These are phyloP conservation scores for Hydractinia symbiolongicarpus DNA, from an alignment of 30 jellyfish, hydroid and myxozoan species.

Conservation along the genomic window DNA sequence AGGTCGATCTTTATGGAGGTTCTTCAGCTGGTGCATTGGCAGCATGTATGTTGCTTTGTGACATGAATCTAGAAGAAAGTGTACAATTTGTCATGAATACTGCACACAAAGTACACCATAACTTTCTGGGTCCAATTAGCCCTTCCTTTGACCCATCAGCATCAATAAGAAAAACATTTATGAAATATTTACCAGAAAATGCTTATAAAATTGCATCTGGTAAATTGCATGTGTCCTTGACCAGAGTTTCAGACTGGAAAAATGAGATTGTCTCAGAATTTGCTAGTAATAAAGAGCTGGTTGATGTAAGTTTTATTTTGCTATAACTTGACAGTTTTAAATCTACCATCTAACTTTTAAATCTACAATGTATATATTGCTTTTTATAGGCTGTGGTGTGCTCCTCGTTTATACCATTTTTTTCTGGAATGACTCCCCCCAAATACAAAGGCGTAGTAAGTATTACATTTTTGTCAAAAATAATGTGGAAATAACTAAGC, in stretches of 20 bases:
- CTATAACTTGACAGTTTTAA: not conserved
- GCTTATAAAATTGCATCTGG: constrained; percentile 81
- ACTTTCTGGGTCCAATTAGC: constrained; percentile 67
- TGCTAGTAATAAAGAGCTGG: constrained; percentile 70
- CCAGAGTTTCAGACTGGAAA: constrained; percentile 83
- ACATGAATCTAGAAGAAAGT: constrained; percentile 63
- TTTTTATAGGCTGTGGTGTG: constrained; percentile 72
- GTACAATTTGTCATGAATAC: constrained; percentile 83
- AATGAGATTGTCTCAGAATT: constrained; percentile 66
- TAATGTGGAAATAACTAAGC: not conserved
- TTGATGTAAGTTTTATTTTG: constrained; percentile 61
- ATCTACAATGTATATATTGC: not conserved
- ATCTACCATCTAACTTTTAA: not conserved
- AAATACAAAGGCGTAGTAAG: constrained; percentile 80
- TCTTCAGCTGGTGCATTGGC: constrained; percentile 97
- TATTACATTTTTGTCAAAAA: not conserved
- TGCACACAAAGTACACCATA: constrained; percentile 74
- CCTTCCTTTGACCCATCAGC: constrained; percentile 84
- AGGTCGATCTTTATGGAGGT: constrained; percentile 74
- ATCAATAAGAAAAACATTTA: constrained; percentile 47
- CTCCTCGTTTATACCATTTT: constrained; percentile 91
- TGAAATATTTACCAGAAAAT: constrained; percentile 63
- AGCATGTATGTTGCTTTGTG: constrained; percentile 67
- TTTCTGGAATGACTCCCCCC: constrained; percentile 95
- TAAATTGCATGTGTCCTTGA: constrained; percentile 76